Percentiles rank a stretch among this genome's conserved stretches.
Conservation (phyloP, 2,888 invertebrate species). For the Thymelicus lineola region DNA sequence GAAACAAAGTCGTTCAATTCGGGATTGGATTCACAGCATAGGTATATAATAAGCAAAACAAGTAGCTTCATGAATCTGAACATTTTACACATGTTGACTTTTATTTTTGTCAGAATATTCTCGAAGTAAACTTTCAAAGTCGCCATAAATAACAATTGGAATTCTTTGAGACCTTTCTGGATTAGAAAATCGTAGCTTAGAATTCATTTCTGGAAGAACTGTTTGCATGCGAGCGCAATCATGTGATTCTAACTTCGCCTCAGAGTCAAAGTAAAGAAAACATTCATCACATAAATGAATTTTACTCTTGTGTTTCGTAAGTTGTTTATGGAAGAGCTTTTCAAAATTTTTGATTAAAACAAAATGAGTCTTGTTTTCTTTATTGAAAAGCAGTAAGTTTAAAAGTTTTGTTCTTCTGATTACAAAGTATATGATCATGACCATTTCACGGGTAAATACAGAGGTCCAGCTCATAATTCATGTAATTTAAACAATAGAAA, state of each 20-base stretch:
- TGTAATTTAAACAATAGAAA: too few relatives aligned
- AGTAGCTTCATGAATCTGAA: not conserved
- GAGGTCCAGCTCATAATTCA: too few relatives aligned
- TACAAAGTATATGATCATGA: too few relatives aligned
- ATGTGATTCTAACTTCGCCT: not conserved
- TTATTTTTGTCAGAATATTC: constrained; percentile 15
- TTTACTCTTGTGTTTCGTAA: constrained; percentile 2
- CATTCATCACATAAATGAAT: constrained; percentile 4
- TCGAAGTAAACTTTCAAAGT: not conserved
- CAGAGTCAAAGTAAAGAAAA: constrained; percentile 1
- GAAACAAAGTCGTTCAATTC: constrained; percentile 19
- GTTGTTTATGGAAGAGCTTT: not conserved
- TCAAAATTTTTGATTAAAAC: constrained; percentile 2
- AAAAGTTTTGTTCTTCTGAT: too few relatives aligned
- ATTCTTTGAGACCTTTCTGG: constrained; percentile 1
- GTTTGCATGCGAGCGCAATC: constrained; percentile 2
- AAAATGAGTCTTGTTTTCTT: constrained; percentile 1
- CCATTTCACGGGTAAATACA: too few relatives aligned
- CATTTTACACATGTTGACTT: not conserved
- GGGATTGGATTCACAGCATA: constrained; percentile 19
- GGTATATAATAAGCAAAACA: constrained; percentile 10
- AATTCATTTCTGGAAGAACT: not conserved
- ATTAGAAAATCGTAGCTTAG: not conserved
- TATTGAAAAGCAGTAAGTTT: not conserved
- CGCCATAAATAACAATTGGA: not conserved